A percentile compares a stretch with the other conserved stretches of the same genome.
These are phyloP conservation scores for Leptinotarsa lineolata DNA, from an alignment of 1,140 invertebrate species.

Conservation along the genomic window DNA sequence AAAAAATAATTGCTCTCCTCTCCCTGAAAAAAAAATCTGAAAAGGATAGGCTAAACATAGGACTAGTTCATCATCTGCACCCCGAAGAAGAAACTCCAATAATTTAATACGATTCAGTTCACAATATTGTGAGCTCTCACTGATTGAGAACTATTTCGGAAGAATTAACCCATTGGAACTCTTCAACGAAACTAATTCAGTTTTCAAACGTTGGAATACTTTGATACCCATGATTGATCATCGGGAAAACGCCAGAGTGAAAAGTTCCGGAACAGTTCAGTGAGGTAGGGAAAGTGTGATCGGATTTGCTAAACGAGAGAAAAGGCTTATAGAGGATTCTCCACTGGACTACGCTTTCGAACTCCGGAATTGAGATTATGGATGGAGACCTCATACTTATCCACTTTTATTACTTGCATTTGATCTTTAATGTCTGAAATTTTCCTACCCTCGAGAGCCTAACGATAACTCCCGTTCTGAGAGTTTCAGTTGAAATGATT, in stretches of 20 bases:
- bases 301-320: slow-evolving; percentile 47
- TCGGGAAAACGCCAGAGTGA: neutral
- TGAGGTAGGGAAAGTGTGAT: slow-evolving; percentile 44
- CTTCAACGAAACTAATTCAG: neutral
- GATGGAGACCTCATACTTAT: slow-evolving; percentile 36
- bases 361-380: slow-evolving; percentile 38
- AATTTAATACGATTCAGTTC: no score
- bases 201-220: neutral
- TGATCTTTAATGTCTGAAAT: slow-evolving; percentile 30
- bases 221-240: slow-evolving; percentile 16
- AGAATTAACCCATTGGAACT: neutral
- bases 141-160: no score
- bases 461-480: neutral
- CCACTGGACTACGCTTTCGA: slow-evolving; percentile 38
- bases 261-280: slow-evolving; percentile 32
- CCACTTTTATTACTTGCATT: slow-evolving; percentile 40
- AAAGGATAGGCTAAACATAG: no score
- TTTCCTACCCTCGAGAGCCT: slow-evolving; percentile 7
- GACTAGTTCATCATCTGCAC: no score
- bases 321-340: slow-evolving; percentile 43
- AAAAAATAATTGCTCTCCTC: no score
- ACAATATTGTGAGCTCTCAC: no score
- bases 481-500: slow-evolving; percentile 2
- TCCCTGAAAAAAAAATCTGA: no score
- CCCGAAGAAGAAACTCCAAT: no score